Evolutionary conservation across 2,888 invertebrate species (phyloP), one percentile per base, ranked within the genome.

Genomic region (Eretmocerus hayati): DNA sequence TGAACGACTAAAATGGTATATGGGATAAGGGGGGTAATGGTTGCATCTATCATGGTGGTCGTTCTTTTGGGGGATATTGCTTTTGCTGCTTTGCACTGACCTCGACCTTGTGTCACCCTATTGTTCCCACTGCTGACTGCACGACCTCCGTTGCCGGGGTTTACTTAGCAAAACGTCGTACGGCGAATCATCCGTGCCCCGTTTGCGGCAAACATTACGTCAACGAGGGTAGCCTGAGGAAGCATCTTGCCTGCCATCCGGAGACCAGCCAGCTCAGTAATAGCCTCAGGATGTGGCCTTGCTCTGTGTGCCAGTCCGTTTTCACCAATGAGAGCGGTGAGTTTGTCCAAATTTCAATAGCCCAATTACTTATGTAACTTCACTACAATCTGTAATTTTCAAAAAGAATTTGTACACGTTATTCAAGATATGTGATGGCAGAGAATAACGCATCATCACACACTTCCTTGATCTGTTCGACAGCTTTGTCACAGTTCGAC

Each of bases 191-290:
- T 73, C 91, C 92, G 44, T 93, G 93, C 71, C 93, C 92, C 19
- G 89, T 93, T 37, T 93, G 93, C 74, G 92, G 92, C 60, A 93
- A 93, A 75, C 91, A 92, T 74, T 93, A 93, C 75, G 92, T 92
- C 61, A 92, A 92, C 75, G 92, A 93, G 74, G 91, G 92, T 54
- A 90, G 90, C 58, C 75, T 92, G 66, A 81, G 92, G 68, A 92
- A 93, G 74, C 93, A 93, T 74, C 80, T 93, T 64, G 90, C 92
- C 59, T 90, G 91, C 67, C 93, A 93, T 74, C 92, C 92, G 41
- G 92, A 92, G 77, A 89, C 90, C 45, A 81, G 84, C 59, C 90
- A 89, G 72, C 79, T 90, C 58, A 86, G 89, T 61, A 86, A 85
- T 69, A 87, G 89, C 61, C 79, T 93, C 58, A 80, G 92, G 71